These are phyloP conservation scores for Eulemur rubriventer DNA, from an alignment of 2,797 vertebrate species.

Conservation along the genomic window DNA sequence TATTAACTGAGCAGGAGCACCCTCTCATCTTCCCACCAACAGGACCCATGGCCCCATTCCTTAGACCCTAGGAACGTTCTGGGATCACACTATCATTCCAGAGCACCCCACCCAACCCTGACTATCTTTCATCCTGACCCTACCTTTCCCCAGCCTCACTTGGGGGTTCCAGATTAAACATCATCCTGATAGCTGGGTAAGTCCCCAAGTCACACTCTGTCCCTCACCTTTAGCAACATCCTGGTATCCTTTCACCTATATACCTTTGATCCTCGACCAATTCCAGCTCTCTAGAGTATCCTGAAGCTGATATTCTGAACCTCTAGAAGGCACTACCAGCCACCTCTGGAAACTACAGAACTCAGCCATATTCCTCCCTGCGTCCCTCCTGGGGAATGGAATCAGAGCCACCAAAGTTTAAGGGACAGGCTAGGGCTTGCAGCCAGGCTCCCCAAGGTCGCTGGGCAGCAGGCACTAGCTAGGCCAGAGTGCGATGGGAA, in stretches of 20 bases:
- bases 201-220: background rate
- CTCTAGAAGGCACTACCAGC: constrained; percentile 23
- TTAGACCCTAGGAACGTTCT: background rate
- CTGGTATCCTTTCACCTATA: background rate
- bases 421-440: background rate
- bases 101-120: background rate
- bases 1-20: background rate
- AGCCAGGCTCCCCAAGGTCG: background rate
- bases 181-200: background rate
- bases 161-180: background rate
- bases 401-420: background rate
- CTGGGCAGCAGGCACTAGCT: background rate
- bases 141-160: background rate
- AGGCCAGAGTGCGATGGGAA: background rate
- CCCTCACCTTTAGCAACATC: constrained; percentile 29
- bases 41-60: background rate
- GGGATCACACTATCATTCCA: constrained; percentile 30
- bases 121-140: background rate
- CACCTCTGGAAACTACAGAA: background rate
- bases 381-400: background rate
- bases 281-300: background rate
- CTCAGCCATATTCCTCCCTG: background rate
- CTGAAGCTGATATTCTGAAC: constrained; percentile 27
- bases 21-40: background rate
- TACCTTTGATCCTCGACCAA: background rate